Percentiles rank a stretch among this genome's conserved stretches.
These are phyloP conservation scores for Datnioides undecimradiatus DNA, from an alignment of 2,113 vertebrate genomes.

Conservation along the genomic window DNA sequence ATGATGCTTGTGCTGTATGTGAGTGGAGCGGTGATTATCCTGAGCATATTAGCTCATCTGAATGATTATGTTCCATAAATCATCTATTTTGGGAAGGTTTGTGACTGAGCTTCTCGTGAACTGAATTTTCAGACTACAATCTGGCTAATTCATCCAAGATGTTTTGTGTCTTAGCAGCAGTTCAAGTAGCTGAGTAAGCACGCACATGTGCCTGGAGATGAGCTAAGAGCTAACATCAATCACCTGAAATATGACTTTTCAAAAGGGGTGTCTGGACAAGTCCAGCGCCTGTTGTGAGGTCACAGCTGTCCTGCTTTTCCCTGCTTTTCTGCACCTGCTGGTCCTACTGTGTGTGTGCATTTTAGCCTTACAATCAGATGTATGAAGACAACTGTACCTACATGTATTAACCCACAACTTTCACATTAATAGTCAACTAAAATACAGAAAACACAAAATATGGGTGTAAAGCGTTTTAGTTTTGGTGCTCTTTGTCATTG, in stretches of 20 bases:
- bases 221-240: not conserved
- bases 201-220: not conserved
- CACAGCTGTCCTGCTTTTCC: not conserved
- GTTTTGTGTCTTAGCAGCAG: slow-evolving; percentile 14
- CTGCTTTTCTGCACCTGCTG: not conserved
- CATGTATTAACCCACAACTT: not conserved
- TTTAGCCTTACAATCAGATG: not conserved
- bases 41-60: slow-evolving; percentile 5
- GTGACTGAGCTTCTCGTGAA: slow-evolving; percentile 12
- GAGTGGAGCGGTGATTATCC: not conserved
- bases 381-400: not conserved
- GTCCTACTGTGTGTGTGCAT: not conserved
- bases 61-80: slow-evolving; percentile 11
- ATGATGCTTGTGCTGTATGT: not conserved
- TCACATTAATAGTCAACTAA: not conserved
- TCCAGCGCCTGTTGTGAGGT: not conserved
- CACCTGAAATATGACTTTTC: not conserved
- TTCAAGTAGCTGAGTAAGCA: slow-evolving; percentile 25
- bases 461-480: no score
- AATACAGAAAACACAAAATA: no score
- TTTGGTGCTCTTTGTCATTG: no score
- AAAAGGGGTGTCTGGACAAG: not conserved
- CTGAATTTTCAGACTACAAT: slow-evolving; percentile 8
- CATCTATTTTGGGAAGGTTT: slow-evolving; percentile 8
- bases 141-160: slow-evolving; percentile 26